Conservation (phyloP, 2,113 vertebrate species). For the Gymnorhina tibicen region DNA sequence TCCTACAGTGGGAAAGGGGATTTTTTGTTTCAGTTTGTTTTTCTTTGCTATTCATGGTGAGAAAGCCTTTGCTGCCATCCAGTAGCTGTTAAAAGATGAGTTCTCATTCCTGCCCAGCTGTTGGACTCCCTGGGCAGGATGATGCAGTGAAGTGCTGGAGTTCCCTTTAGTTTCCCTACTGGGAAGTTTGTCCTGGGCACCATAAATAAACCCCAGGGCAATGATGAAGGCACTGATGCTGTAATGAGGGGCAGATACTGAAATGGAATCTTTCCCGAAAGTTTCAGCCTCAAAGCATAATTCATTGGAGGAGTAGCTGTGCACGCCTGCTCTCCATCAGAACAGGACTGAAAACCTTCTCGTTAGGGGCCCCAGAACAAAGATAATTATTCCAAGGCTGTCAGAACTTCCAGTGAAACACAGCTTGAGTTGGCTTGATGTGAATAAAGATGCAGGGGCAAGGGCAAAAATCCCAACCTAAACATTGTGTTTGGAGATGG, state of each 20-base stretch:
- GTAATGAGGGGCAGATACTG: not conserved
- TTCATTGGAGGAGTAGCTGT: not conserved
- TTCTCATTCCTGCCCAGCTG: not conserved
- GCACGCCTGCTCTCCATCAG: not conserved
- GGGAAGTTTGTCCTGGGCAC: not conserved
- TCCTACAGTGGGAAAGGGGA: not conserved
- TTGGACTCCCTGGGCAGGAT: not conserved
- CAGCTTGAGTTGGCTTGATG: not conserved
- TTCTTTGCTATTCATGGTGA: not conserved
- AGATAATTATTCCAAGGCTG: not conserved
- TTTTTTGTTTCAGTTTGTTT: not conserved
- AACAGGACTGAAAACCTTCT: not conserved
- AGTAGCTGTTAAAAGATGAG: not conserved
- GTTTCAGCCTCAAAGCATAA: not conserved
- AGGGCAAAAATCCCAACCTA: not conserved
- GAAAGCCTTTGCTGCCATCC: not conserved
- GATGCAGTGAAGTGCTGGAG: not conserved
- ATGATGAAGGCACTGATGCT: not conserved
- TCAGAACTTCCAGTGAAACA: not conserved
- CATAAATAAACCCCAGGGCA: not conserved
- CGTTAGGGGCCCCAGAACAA: not conserved
- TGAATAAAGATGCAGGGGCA: not conserved
- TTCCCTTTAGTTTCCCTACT: not conserved
- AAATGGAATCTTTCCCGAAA: not conserved
- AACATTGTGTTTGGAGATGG: not conserved